Base-by-base conservation (phyloP, 2,113 vertebrate genomes). In the Nibea coibor region DNA sequence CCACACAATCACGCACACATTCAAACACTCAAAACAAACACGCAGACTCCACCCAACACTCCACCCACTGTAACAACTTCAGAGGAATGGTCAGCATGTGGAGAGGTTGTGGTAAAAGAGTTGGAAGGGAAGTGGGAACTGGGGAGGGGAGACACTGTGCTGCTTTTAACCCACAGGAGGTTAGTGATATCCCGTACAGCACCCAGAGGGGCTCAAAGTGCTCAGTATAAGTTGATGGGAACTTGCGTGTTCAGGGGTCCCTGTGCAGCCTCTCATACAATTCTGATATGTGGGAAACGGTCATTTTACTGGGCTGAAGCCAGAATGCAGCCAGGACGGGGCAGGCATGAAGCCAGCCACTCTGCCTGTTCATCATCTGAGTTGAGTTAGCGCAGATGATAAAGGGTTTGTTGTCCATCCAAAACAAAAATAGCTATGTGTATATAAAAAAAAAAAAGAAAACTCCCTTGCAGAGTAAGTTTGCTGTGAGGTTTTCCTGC, bases 81-180 rank as follows among this genome's bases (percentile, higher is more conserved):
- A 89, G 88, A 93, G 84, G 85, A 86, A 84, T 90, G 93, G 92
- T 92, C 92, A 93, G 81, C 87, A 85, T 93, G 87, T 91, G 88
- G 61, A 77, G 84, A 71, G 75, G 71, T 71, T 88, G 88, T 78
- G 88, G 87, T 86, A 48, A 85, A 83, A 75, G 72, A 81, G 72
- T 42, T 74, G 47, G 77, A 85, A 45, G 78, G 78, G 78, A 78
- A 90, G 80, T 76, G 24, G 72, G 26, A 68, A 67, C 15, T 15
- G 17, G 67, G 71, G 51, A 79, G 69, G 64, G 58, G 68, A 56
- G 72, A 68, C 12, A 26, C 48, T 66, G 8, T 61, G 62, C 63
- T 80, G 65, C 47, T 66, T 69, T 76, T 80, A 84, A 75, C 65
- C 75, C 82, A 48, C 76, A 43, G 28, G 75, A 85, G 56, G 78